Evolutionary conservation across 2,888 invertebrate species (phyloP), one percentile per base, ranked within the genome.

Genomic region (Drosophila diplacantha): DNA sequence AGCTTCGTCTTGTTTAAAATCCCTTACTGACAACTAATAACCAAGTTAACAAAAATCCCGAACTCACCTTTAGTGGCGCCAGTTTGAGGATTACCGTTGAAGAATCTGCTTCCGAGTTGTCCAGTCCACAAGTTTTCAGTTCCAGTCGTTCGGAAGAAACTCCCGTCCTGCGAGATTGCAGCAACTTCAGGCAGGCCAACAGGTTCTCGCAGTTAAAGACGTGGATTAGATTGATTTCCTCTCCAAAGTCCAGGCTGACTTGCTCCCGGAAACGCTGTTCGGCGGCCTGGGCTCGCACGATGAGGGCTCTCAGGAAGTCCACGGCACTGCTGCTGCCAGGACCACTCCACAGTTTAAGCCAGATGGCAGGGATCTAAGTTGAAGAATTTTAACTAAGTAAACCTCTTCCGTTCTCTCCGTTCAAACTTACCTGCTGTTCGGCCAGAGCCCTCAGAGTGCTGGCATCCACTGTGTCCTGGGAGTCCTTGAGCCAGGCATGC

Each of bases 131-230:
- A 16, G 53, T 59, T 18, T 20, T 35, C 24, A 62, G 35, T 31
- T 53, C 43, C n/a, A 88, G 59, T 32, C 84, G 85, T 54, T 86
- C 87, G 35, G 84, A 81, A 6, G 88, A 88, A 46, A 79, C 78
- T 8, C 75, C 63, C n/a, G 83, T 54, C 26, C 74, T 80, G 37
- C 75, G 80, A 2, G 88, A 84, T 56, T 86, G 87, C 37, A 83
- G 74, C 53, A 89, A 55, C 68, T 89, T 89, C 2, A 88, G 68
- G 38, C 86, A 81, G 8, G 88, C 85, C 29, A 89, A 34, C 29
- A 88, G 83, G 41, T 87, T 86, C 58, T 88, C 86, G 43, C 87
- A 85, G 71, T 86, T 88, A 60, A 83, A 89, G 2, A 88, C 81
- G 0, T 81, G 81, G 8, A 78, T 65, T 3, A 89, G 73, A 64